These are phyloP conservation scores for Lissonota sp. DNA, from an alignment of 2,888 invertebrate species.

Conservation along the genomic window DNA sequence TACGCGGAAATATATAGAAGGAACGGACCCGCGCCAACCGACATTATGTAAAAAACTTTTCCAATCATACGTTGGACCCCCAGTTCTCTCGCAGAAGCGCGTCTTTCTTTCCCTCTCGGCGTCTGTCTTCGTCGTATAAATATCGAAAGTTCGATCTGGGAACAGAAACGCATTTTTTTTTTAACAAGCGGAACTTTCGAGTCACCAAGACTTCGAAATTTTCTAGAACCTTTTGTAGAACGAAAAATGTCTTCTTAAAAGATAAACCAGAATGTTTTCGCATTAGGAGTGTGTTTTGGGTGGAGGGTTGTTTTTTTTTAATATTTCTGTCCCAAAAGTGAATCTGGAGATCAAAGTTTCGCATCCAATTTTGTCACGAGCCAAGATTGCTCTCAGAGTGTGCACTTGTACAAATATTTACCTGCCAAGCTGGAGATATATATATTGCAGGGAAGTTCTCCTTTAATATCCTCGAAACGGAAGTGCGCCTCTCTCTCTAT, in stretches of 20 bases:
- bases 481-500: constrained; percentile 56
- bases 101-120: constrained; percentile 10
- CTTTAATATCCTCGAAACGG: constrained; percentile 29
- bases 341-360: constrained; percentile 17
- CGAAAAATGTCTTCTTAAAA: no score
- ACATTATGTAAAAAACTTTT: constrained; percentile 70
- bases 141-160: not conserved
- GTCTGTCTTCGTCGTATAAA: not conserved
- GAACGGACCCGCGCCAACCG: constrained; percentile 40
- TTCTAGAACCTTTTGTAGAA: no score
- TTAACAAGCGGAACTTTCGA: no score
- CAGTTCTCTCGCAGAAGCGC: constrained; percentile 42
- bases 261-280: no score
- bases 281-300: no score
- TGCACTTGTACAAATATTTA: constrained; percentile 59
- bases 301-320: not conserved
- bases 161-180: no score
- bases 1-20: not conserved
- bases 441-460: constrained; percentile 17
- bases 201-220: no score
- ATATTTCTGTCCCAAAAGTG: not conserved
- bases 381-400: constrained; percentile 26
- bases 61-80: constrained; percentile 67
- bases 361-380: constrained; percentile 50
- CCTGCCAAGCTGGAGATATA: constrained; percentile 18